These are phyloP conservation scores for Gortyna flavago DNA, from an alignment of 2,888 invertebrate genomes.

Conservation along the genomic window DNA sequence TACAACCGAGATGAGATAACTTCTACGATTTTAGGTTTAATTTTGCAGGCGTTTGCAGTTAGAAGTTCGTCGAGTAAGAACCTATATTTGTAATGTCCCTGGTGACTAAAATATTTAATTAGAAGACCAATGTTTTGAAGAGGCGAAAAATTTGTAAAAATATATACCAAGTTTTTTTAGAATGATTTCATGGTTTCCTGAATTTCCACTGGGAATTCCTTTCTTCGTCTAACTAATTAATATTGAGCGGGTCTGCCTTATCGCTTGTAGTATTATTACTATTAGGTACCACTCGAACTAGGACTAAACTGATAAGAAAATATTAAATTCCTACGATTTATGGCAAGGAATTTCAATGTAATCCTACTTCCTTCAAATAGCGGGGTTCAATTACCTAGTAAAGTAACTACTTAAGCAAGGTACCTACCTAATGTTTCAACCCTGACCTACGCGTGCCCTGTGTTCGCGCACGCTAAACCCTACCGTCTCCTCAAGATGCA, in stretches of 20 bases:
- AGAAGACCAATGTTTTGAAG: neutral
- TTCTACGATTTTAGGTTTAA: conserved; percentile 7
- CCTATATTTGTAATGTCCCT: neutral
- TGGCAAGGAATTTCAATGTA: neutral
- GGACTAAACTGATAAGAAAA: conserved; percentile 30
- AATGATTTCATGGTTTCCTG: conserved; percentile 11
- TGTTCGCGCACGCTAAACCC: too few relatives aligned
- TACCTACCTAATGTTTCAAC: too few relatives aligned
- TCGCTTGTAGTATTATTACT: conserved; percentile 12
- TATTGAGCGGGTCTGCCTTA: conserved; percentile 5
- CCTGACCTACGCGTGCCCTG: too few relatives aligned
- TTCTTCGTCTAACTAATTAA: conserved; percentile 16
- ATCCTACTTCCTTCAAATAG: conserved; percentile 6
- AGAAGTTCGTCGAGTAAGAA: neutral
- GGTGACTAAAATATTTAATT: conserved; percentile 3
- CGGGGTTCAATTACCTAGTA: too few relatives aligned
- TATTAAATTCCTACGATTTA: conserved; percentile 20
- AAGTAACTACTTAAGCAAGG: neutral
- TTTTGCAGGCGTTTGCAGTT: neutral
- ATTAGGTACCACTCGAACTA: neutral
- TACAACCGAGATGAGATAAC: conserved; percentile 2
- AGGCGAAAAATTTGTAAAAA: neutral
- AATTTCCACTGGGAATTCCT: conserved; percentile 22
- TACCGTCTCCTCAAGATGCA: too few relatives aligned
- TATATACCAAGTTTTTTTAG: neutral